phyloP scores from a whole-genome alignment of 2,113 vertebrate species.

The Talpa occidentalis region DNA sequence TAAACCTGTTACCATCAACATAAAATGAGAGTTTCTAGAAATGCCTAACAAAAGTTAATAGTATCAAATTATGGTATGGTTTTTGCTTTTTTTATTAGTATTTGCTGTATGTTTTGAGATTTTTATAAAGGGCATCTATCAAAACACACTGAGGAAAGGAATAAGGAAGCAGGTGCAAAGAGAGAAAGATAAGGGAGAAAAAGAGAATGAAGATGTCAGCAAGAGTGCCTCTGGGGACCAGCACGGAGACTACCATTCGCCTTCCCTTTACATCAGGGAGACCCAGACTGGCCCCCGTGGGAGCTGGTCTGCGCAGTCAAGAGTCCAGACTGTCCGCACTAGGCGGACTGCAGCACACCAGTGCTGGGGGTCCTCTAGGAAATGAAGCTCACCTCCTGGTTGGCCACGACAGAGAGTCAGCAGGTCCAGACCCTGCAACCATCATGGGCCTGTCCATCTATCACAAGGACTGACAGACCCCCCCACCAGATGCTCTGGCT shows the following conservation, averaged over 20 bases:
- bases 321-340: not conserved
- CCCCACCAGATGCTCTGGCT: constrained; percentile 19
- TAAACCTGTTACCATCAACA: not conserved
- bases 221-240: not conserved
- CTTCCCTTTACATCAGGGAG: not conserved
- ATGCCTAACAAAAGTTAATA: not conserved
- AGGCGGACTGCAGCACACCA: not conserved
- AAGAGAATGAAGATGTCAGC: not conserved
- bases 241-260: fast-evolving
- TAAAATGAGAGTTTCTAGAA: not conserved
- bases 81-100: not conserved
- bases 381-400: not conserved
- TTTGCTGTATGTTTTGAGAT: not conserved
- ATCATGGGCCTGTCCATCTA: not conserved
- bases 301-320: not conserved
- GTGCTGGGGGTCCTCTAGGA: not conserved
- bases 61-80: not conserved
- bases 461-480: not conserved
- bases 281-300: fast-evolving
- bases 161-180: not conserved
- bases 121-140: constrained; percentile 9
- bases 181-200: not conserved
- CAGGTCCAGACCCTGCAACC: not conserved
- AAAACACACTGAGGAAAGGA: not conserved
- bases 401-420: not conserved